Evolutionary conservation across 1,140 invertebrate species (phyloP).

Genomic region (Tetragonula clypearis): DNA sequence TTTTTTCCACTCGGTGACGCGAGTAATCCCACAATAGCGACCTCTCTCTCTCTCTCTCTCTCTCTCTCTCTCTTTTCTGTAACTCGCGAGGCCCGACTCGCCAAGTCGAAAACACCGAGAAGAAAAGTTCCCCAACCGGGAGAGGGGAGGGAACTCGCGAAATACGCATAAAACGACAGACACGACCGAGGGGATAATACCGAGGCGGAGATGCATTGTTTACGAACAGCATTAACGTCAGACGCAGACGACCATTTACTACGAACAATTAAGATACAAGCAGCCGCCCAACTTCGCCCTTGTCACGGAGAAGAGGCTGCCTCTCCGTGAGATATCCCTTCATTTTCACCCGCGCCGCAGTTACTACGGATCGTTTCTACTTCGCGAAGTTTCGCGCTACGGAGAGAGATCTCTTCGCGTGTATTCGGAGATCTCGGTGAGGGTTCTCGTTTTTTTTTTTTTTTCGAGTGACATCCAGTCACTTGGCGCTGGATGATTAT

Average conservation of each 20-base stretch:
- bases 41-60: too few relatives aligned
- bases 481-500: too few relatives aligned
- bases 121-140: not conserved
- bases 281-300: conserved; percentile 19
- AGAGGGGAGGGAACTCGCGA: conserved; percentile 16
- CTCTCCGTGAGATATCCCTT: not conserved
- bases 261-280: conserved; percentile 75
- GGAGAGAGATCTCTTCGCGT: not conserved
- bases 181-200: conserved; percentile 52
- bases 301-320: not conserved
- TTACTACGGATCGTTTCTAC: conserved; percentile 21
- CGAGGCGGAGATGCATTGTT: conserved; percentile 68
- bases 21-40: not conserved
- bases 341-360: not conserved
- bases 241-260: conserved; percentile 57
- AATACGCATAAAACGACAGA: conserved; percentile 34
- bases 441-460: too few relatives aligned
- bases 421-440: too few relatives aligned
- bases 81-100: not conserved
- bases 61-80: too few relatives aligned
- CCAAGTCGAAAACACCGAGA: conserved; percentile 16
- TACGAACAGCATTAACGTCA: conserved; percentile 74
- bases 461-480: too few relatives aligned
- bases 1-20: not conserved
- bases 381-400: not conserved